Conservation (phyloP, 2,113 vertebrate species). For the Apodemus speciosus region DNA sequence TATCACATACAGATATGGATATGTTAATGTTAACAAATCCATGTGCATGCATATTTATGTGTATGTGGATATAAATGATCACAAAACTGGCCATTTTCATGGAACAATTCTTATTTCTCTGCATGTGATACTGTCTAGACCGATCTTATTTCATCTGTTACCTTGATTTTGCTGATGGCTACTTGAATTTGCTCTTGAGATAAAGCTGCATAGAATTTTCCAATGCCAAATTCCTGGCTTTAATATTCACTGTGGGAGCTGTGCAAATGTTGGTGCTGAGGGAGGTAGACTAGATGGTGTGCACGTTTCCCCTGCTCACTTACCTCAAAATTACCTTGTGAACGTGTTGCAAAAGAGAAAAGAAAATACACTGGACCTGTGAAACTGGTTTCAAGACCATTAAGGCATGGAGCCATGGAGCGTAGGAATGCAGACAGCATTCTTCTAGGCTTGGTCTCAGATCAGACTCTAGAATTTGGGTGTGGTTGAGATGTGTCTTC, state of each 20-base stretch:
- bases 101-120: constrained; percentile 24
- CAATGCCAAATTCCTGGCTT: not conserved
- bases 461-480: not conserved
- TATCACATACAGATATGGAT: not conserved
- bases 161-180: not conserved
- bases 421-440: not conserved
- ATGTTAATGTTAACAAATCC: not conserved
- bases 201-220: not conserved
- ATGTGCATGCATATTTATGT: not conserved
- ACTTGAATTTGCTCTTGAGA: not conserved
- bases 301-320: not conserved
- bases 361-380: not conserved
- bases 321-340: constrained; percentile 35
- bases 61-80: not conserved
- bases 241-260: not conserved
- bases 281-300: accelerated
- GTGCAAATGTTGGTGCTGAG: not conserved
- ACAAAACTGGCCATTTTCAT: constrained; percentile 18
- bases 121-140: not conserved
- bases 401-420: not conserved
- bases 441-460: not conserved
- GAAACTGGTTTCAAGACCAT: not conserved
- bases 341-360: not conserved
- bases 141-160: constrained; percentile 44
- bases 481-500: not conserved